Evolutionary conservation across 2,888 invertebrate species (phyloP).

Genomic region (Polymixis flavicincta): DNA sequence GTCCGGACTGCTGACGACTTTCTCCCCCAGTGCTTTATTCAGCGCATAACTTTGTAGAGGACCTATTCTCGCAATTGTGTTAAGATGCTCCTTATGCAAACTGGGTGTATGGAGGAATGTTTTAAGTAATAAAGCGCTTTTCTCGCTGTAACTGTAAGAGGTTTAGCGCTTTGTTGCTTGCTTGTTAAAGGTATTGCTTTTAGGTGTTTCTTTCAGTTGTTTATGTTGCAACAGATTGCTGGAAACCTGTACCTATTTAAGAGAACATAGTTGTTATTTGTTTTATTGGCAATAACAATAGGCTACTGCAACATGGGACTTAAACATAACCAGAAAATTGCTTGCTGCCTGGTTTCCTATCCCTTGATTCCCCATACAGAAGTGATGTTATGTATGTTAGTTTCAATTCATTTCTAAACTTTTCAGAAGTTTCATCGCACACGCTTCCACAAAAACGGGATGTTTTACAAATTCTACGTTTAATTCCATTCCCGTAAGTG

Average conservation of each 20-base stretch:
- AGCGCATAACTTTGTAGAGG: constrained; percentile 37
- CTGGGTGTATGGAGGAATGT: constrained; percentile 6
- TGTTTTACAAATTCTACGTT: neutral
- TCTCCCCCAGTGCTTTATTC: constrained; percentile 41
- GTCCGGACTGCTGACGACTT: constrained; percentile 35
- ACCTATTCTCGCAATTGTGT: constrained; percentile 48
- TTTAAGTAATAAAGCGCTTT: constrained; percentile 37
- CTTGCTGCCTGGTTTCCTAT: neutral
- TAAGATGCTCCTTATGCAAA: constrained; percentile 45
- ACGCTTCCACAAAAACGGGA: neutral
- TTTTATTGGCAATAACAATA: neutral
- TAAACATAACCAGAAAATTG: neutral
- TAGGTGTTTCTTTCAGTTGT: neutral
- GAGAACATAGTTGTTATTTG: neutral
- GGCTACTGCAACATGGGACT: neutral
- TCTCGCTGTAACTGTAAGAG: constrained; percentile 9
- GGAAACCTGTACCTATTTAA: neutral
- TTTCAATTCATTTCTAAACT: neutral
- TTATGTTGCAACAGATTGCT: neutral
- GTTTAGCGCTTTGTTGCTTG: constrained; percentile 19
- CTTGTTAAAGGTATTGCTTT: neutral
- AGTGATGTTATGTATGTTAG: neutral
- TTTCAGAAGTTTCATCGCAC: too few species aligned
- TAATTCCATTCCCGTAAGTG: neutral
- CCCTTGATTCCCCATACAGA: too few species aligned